phyloP scores from a whole-genome alignment of 2,888 invertebrate genomes.

The Timema cristinae region DNA sequence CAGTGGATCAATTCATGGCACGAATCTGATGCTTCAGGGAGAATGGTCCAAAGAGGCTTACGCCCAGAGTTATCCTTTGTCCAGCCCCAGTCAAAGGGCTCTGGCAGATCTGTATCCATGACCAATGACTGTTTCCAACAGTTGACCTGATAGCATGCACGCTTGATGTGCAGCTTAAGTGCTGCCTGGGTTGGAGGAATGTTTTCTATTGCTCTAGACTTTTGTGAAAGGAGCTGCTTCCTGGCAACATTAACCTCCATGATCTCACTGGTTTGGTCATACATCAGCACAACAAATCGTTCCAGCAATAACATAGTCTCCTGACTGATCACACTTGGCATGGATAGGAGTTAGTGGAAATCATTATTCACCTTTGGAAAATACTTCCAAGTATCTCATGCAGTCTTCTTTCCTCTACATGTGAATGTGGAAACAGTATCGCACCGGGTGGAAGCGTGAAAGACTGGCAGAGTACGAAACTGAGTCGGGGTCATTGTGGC shows the following conservation, averaged over 20 bases:
- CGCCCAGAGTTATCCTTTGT: background rate
- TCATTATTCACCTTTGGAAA: background rate
- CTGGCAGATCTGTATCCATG: background rate
- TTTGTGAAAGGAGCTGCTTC: constrained; percentile 14
- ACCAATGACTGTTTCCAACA: background rate
- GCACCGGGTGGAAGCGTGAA: constrained; percentile 16
- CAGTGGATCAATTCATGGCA: too few relatives aligned
- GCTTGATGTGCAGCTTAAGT: constrained; percentile 7
- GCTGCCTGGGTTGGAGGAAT: constrained; percentile 19
- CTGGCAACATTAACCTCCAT: constrained; percentile 18
- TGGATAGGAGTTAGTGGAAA: constrained; percentile 3
- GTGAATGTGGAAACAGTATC: constrained; percentile 18
- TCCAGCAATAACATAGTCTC: background rate
- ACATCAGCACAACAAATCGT: constrained; percentile 17
- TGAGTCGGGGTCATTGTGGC: background rate
- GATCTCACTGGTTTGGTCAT: constrained; percentile 1
- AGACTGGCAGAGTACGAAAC: background rate
- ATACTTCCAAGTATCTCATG: background rate
- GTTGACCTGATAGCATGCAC: background rate
- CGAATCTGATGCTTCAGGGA: background rate
- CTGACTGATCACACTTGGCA: background rate
- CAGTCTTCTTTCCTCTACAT: constrained; percentile 16
- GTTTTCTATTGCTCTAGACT: constrained; percentile 10
- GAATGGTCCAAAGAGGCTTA: constrained; percentile 13
- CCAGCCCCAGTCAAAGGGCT: background rate